Evolutionary conservation across 2,113 vertebrate genomes (phyloP).

Genomic region (Mungos mungo): DNA sequence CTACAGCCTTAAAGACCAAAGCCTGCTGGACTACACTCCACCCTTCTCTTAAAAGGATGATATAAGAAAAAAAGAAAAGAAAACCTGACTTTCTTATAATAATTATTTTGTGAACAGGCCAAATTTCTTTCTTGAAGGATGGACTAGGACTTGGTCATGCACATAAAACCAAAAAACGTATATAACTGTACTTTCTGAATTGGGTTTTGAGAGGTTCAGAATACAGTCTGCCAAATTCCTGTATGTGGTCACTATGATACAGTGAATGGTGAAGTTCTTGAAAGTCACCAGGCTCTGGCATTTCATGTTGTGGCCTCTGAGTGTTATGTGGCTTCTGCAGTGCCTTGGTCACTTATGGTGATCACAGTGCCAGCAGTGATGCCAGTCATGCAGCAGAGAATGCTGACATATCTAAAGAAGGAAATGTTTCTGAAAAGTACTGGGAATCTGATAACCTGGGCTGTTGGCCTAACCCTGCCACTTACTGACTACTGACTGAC

Average conservation of each 20-base stretch:
- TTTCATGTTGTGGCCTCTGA: not conserved
- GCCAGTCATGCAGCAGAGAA: not conserved
- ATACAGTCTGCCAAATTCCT: not conserved
- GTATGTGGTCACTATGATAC: not conserved
- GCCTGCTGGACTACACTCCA: not conserved
- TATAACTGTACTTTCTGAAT: not conserved
- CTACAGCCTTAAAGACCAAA: not conserved
- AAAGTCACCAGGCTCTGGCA: not conserved
- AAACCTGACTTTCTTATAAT: not conserved
- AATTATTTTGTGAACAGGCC: not conserved
- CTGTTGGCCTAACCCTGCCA: not conserved
- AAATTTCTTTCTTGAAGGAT: not conserved
- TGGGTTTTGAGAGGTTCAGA: not conserved
- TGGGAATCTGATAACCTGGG: not conserved
- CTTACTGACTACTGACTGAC: not conserved
- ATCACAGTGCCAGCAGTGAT: not conserved
- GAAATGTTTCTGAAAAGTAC: not conserved
- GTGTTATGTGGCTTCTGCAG: not conserved
- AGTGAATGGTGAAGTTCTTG: not conserved
- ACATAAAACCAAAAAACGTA: not conserved
- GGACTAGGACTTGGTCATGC: not conserved
- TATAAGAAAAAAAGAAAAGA: not conserved
- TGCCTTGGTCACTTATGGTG: not conserved
- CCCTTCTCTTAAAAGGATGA: not conserved
- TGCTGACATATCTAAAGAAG: not conserved